phyloP scores from a whole-genome alignment of 2,113 vertebrate species.

The Antechinus flavipes region DNA sequence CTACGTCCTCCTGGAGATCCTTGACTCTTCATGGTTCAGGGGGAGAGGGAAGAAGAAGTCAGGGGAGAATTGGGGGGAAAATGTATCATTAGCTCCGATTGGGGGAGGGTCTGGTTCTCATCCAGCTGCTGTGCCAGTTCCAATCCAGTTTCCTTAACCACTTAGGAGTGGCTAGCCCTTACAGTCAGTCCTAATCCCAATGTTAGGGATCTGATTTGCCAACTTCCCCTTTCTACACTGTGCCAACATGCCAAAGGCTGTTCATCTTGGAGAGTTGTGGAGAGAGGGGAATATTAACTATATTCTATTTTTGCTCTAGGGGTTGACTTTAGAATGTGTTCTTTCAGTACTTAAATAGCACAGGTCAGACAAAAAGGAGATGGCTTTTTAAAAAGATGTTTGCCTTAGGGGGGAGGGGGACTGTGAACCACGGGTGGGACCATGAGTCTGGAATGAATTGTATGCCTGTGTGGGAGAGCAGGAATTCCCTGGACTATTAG shows the following conservation, averaged over 20 bases:
- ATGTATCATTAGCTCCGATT: not conserved
- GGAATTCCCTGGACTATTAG: not conserved
- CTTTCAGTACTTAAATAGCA: not conserved
- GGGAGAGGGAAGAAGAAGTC: not conserved
- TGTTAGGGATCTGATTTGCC: not conserved
- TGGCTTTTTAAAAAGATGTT: not conserved
- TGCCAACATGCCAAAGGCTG: slow-evolving; percentile 34
- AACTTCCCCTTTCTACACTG: slow-evolving; percentile 31
- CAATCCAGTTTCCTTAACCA: not conserved
- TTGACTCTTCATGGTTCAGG: not conserved
- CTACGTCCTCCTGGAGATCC: not conserved
- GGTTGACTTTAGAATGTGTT: not conserved
- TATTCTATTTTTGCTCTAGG: not conserved
- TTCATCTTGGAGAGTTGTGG: slow-evolving; percentile 29
- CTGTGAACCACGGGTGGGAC: not conserved
- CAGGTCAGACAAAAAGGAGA: not conserved
- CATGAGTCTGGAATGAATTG: not conserved
- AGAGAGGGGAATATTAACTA: not conserved
- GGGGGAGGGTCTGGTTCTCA: not conserved
- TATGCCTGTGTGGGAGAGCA: not conserved
- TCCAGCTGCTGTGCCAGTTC: not conserved
- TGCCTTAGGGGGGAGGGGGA: not conserved
- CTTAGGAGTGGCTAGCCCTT: not conserved
- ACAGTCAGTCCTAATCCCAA: not conserved
- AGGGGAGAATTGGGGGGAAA: not conserved